Percentiles rank a stretch among this genome's conserved stretches.
Conservation (phyloP, 2,113 vertebrate genomes). For the Elephas maximus region DNA sequence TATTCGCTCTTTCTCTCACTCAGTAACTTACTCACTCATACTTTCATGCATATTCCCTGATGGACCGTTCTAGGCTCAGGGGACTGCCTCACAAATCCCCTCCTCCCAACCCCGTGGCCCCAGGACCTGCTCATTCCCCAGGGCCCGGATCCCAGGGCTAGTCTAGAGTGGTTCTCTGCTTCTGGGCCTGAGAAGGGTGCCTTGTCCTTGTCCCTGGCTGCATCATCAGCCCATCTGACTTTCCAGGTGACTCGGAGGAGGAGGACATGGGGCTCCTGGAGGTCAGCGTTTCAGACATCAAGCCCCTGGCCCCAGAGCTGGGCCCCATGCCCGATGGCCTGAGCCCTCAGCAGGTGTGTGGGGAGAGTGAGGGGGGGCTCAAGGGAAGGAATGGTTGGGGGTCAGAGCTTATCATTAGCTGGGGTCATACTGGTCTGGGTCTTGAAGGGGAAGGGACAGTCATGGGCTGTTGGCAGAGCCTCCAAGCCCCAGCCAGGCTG, state of each 20-base stretch:
- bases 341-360: constrained; percentile 94
- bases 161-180: not conserved
- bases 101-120: accelerated
- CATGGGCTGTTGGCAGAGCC: not conserved
- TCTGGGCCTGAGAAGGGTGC: not conserved
- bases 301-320: constrained; percentile 94
- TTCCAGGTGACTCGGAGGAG: constrained; percentile 94
- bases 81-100: not conserved
- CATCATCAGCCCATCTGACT: not conserved
- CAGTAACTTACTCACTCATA: not conserved
- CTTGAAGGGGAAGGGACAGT: not conserved
- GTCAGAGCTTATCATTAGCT: not conserved
- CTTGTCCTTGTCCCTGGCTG: accelerated
- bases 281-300: constrained; percentile 92
- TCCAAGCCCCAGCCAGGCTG: not conserved
- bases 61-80: accelerated
- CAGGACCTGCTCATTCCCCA: accelerated
- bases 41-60: accelerated
- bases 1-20: not conserved
- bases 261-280: constrained; percentile 96
- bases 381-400: not conserved
- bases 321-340: constrained; percentile 96
- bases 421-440: not conserved
- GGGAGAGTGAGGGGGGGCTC: accelerated
- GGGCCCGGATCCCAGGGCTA: not conserved